These are phyloP conservation scores for Vanessa atalanta DNA, from an alignment of 1,140 invertebrate genomes.

Conservation along the genomic window DNA sequence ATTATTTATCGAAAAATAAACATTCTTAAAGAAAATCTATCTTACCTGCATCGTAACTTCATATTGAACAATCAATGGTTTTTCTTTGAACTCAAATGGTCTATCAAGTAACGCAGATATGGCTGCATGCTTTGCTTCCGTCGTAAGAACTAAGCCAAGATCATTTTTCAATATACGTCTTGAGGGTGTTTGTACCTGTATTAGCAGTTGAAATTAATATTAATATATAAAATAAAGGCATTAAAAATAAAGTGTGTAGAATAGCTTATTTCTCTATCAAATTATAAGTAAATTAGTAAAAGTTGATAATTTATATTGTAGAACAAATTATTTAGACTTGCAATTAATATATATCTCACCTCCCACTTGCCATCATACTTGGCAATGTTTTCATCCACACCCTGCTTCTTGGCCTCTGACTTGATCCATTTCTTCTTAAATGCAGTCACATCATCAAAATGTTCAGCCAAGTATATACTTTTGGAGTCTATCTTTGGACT, in stretches of 20 bases:
- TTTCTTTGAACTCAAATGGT: constrained; percentile 92
- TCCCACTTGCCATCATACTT: constrained; percentile 95
- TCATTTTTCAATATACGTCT: constrained; percentile 91
- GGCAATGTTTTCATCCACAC: constrained; percentile 93
- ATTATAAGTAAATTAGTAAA: too few species aligned
- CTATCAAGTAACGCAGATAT: constrained; percentile 91
- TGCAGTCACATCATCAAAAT: constrained; percentile 90
- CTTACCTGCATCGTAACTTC: constrained; percentile 87
- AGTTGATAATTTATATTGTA: too few species aligned
- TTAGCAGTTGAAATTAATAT: constrained; percentile 12
- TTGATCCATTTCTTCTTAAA: constrained; percentile 92
- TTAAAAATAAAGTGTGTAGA: too few species aligned
- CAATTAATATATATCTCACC: constrained; percentile 47
- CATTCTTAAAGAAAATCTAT: neutral
- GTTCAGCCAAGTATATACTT: constrained; percentile 90
- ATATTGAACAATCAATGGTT: constrained; percentile 97
- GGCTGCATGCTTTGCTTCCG: constrained; percentile 98
- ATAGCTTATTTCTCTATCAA: too few species aligned
- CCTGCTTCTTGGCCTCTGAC: constrained; percentile 97
- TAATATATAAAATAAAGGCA: neutral
- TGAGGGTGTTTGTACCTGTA: constrained; percentile 88
- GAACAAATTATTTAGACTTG: neutral
- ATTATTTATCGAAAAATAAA: neutral
- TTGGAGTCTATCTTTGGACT: constrained; percentile 82
- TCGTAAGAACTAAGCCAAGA: constrained; percentile 94